phyloP scores from a whole-genome alignment of 2,797 vertebrate species.

The Hephaestus fuliginosus region DNA sequence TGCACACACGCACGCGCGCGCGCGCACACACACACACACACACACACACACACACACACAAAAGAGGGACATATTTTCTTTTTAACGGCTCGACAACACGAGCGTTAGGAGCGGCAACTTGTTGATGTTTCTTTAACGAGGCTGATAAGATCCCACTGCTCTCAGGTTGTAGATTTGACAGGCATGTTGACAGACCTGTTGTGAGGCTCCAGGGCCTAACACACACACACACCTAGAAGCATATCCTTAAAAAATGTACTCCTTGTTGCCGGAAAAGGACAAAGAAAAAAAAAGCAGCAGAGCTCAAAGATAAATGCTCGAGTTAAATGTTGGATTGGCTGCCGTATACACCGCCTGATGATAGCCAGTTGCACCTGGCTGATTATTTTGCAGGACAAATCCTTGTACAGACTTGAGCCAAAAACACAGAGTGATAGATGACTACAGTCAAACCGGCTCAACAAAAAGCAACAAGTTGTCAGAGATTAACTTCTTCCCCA shows the following conservation, averaged over 20 bases:
- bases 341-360: slow-evolving; percentile 3
- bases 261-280: background rate
- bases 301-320: slow-evolving; percentile 15
- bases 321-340: slow-evolving; percentile 6
- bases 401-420: slow-evolving; percentile 1
- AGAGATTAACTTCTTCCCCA: background rate
- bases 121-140: slow-evolving; percentile 1
- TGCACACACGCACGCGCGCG: no score
- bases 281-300: background rate
- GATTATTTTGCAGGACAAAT: slow-evolving; percentile 21
- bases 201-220: slow-evolving; percentile 33
- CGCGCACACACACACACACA: no score
- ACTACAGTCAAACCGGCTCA: slow-evolving; percentile 18
- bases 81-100: background rate
- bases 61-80: background rate
- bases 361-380: slow-evolving; percentile 32
- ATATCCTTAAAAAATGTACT: background rate
- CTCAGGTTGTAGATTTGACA: slow-evolving; percentile 20
- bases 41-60: background rate
- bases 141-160: slow-evolving; percentile 10
- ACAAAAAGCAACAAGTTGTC: slow-evolving; percentile 33
- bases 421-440: slow-evolving; percentile 34
- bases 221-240: background rate
- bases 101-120: background rate
- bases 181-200: slow-evolving; percentile 68